These are phyloP conservation scores for Salminus brasiliensis DNA, from an alignment of 2,113 vertebrate genomes.

Conservation along the genomic window DNA sequence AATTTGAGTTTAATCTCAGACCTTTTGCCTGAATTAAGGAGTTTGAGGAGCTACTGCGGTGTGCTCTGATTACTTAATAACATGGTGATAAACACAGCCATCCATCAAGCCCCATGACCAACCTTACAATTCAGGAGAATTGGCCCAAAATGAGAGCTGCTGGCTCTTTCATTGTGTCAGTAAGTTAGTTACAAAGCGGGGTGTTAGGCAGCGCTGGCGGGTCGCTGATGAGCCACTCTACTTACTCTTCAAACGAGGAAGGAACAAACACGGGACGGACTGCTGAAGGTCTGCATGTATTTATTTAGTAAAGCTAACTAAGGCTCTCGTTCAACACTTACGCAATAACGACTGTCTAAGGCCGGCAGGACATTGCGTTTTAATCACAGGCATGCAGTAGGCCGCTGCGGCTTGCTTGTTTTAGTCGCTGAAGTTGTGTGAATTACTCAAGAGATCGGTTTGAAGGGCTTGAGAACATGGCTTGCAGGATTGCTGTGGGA, in stretches of 20 bases:
- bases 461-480: conserved; percentile 5
- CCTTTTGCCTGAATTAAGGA: conserved; percentile 73
- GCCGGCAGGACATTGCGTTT: conserved; percentile 48
- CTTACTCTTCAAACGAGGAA: conserved; percentile 48
- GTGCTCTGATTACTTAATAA: conserved; percentile 79
- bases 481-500: background rate
- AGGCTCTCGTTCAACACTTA: conserved; percentile 56
- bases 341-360: conserved; percentile 47
- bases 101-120: conserved; percentile 75
- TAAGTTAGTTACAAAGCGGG: conserved; percentile 47
- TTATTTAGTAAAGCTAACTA: conserved; percentile 64
- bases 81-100: conserved; percentile 76
- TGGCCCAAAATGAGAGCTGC: conserved; percentile 68
- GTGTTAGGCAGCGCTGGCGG: conserved; percentile 45
- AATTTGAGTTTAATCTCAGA: conserved; percentile 71
- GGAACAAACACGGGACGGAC: conserved; percentile 53
- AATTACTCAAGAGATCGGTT: conserved; percentile 29
- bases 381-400: conserved; percentile 50
- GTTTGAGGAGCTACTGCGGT: conserved; percentile 69
- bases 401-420: conserved; percentile 56
- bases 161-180: conserved; percentile 72
- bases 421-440: conserved; percentile 39
- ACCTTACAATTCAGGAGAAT: conserved; percentile 72
- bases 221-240: conserved; percentile 59
- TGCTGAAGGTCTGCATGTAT: conserved; percentile 53